Evolutionary conservation across 1,140 invertebrate species (phyloP).

Genomic region (Drosophila sucinea): DNA sequence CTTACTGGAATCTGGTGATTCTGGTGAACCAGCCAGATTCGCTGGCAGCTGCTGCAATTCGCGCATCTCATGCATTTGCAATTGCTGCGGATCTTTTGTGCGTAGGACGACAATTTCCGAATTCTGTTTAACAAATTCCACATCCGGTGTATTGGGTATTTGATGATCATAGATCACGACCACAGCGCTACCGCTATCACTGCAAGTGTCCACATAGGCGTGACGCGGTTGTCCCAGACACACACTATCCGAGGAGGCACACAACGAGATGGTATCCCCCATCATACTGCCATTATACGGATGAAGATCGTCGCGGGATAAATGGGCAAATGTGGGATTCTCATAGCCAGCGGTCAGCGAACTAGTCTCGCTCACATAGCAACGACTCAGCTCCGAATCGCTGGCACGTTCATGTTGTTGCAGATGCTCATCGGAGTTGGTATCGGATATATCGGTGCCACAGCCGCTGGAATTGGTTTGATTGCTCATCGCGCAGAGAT

Average conservation of each 20-base stretch:
- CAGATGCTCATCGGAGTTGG: constrained; percentile 70
- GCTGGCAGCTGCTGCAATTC: constrained; percentile 73
- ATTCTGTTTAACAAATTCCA: constrained; percentile 82
- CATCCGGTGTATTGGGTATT: constrained; percentile 78
- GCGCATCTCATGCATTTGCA: constrained; percentile 73
- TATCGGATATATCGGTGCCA: constrained; percentile 79
- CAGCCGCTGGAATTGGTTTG: constrained; percentile 79
- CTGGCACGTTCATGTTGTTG: constrained; percentile 55
- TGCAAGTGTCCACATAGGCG: constrained; percentile 67
- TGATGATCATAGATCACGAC: constrained; percentile 82
- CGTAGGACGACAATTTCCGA: constrained; percentile 80
- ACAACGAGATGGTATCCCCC: constrained; percentile 57
- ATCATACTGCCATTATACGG: constrained; percentile 26
- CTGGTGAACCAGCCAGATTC: constrained; percentile 59
- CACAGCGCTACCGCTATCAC: constrained; percentile 68
- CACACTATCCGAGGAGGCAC: constrained; percentile 49
- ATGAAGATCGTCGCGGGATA: constrained; percentile 60
- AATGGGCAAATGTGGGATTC: constrained; percentile 81
- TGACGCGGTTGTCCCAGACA: constrained; percentile 58
- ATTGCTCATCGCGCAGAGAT: constrained; percentile 74
- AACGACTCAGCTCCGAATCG: constrained; percentile 81
- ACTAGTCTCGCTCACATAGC: constrained; percentile 82
- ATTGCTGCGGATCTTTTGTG: constrained; percentile 73
- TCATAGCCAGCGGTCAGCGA: constrained; percentile 78
- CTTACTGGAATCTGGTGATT: constrained; percentile 54